Conservation (phyloP, 2,113 vertebrate genomes). For the Apistogramma diplotaenia region DNA sequence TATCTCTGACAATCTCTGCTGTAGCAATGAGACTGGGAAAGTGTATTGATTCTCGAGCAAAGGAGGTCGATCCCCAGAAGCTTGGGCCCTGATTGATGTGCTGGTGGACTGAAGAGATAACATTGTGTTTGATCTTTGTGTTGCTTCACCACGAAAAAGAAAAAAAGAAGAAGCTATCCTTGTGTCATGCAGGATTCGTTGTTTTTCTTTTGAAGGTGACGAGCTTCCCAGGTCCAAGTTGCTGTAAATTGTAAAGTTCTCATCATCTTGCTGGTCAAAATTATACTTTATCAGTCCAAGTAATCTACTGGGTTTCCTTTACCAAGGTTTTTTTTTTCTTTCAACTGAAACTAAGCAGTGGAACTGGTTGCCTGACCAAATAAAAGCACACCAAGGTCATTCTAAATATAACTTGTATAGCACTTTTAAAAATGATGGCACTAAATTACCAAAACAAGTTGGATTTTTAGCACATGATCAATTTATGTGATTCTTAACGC, state of each 20-base stretch:
- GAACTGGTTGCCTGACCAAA: conserved; percentile 18
- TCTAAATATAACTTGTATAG: not conserved
- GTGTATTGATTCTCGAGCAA: conserved; percentile 74
- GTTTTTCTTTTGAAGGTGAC: conserved; percentile 53
- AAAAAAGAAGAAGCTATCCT: conserved; percentile 47
- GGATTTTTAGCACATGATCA: not conserved
- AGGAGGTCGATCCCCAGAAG: conserved; percentile 70
- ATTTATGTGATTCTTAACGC: not conserved
- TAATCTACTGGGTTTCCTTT: conserved; percentile 62
- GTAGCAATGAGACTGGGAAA: conserved; percentile 65
- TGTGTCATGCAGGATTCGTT: conserved; percentile 37
- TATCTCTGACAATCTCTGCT: conserved; percentile 74
- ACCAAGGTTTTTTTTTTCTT: conserved; percentile 65
- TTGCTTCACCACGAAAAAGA: not conserved
- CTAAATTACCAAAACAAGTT: not conserved
- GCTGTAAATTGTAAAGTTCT: conserved; percentile 64
- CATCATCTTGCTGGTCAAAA: conserved; percentile 62
- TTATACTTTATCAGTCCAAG: conserved; percentile 56
- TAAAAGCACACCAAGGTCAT: not conserved
- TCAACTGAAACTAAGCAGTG: conserved; percentile 33
- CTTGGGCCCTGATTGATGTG: conserved; percentile 74
- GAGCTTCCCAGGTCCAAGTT: conserved; percentile 52
- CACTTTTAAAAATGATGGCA: not conserved
- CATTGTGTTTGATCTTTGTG: conserved; percentile 75
- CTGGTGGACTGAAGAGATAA: conserved; percentile 75